These are phyloP conservation scores for Abscondita cerata DNA, from an alignment of 2,888 invertebrate species.

Conservation along the genomic window DNA sequence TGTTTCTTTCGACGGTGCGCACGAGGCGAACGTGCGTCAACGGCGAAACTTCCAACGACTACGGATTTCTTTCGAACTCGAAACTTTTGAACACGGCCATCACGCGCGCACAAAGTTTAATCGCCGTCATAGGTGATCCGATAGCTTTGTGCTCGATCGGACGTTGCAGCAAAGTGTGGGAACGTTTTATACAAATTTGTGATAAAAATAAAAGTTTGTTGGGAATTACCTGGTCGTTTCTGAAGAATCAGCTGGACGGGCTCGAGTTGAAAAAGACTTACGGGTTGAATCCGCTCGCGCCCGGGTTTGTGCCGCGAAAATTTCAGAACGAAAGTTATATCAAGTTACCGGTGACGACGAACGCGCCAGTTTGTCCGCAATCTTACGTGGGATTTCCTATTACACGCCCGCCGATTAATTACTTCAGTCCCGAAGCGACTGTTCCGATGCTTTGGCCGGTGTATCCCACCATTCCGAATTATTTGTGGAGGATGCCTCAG, in stretches of 20 bases:
- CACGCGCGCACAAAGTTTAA: conserved; percentile 80
- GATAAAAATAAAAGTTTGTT: conserved; percentile 73
- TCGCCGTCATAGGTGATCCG: conserved; percentile 86
- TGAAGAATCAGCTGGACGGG: conserved; percentile 73
- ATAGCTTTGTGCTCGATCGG: conserved; percentile 82
- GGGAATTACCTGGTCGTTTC: conserved; percentile 74
- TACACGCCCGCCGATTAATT: conserved; percentile 4
- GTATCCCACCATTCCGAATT: neutral
- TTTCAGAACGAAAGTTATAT: conserved; percentile 60
- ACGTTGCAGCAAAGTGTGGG: conserved; percentile 82
- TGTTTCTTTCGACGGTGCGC: conserved; percentile 80
- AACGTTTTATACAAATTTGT: conserved; percentile 76
- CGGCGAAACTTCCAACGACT: conserved; percentile 69
- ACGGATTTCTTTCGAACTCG: conserved; percentile 82
- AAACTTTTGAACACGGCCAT: conserved; percentile 85
- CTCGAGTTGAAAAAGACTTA: conserved; percentile 78
- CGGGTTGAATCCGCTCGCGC: conserved; percentile 81
- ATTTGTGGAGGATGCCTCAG: conserved; percentile 30
- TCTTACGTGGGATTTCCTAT: conserved; percentile 13
- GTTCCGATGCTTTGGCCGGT: neutral
- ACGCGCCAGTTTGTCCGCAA: neutral
- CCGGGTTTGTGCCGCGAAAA: conserved; percentile 77
- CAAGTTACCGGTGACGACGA: conserved; percentile 44
- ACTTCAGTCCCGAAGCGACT: no score
- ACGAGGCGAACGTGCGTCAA: conserved; percentile 74